Conservation (phyloP, 2,888 invertebrate species). For the Smittia sp. region DNA sequence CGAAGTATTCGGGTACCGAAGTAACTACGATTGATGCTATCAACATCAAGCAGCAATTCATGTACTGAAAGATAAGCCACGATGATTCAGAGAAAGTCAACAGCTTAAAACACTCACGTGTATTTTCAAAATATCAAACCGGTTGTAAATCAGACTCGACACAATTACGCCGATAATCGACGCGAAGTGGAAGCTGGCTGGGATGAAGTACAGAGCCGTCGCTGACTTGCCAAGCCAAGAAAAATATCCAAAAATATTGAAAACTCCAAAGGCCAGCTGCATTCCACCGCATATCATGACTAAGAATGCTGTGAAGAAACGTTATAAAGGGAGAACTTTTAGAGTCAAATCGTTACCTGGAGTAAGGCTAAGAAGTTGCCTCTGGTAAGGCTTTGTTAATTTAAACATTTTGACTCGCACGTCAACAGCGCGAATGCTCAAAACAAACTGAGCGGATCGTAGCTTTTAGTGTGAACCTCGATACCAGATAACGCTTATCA, state of each 20-base stretch:
- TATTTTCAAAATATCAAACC: background rate
- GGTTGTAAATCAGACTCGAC: background rate
- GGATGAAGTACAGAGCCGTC: background rate
- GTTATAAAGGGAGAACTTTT: background rate
- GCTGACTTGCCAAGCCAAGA: background rate
- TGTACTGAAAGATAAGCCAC: background rate
- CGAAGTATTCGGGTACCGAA: background rate
- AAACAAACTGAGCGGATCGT: background rate
- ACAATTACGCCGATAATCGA: background rate
- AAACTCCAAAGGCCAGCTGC: constrained; percentile 11
- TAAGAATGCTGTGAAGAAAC: background rate
- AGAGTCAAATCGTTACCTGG: background rate
- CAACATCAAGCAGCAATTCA: background rate
- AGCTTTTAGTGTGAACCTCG: background rate
- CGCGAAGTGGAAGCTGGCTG: constrained; percentile 13
- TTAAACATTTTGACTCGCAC: background rate
- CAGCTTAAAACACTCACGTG: background rate
- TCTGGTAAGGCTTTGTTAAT: background rate
- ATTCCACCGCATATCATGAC: constrained; percentile 25
- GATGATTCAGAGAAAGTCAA: background rate
- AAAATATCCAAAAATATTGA: background rate
- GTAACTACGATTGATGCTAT: background rate
- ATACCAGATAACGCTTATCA: constrained; percentile 20
- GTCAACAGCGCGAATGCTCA: background rate
- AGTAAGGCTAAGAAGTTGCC: background rate